Evolutionary conservation across 1,140 invertebrate genomes (phyloP).

Genomic region (Drosophila tani): DNA sequence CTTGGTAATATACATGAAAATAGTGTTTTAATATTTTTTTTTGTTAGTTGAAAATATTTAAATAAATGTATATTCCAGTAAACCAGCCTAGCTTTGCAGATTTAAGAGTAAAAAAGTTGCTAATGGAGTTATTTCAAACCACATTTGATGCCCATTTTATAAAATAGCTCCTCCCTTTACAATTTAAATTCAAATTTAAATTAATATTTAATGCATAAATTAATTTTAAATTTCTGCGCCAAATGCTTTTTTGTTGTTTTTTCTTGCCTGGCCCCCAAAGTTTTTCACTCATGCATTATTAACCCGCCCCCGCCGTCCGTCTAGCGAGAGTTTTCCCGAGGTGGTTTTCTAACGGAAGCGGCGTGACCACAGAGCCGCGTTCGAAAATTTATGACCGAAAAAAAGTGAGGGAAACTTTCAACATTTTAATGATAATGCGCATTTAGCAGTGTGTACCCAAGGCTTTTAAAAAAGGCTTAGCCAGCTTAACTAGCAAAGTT

Average conservation of each 20-base stretch:
- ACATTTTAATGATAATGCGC: constrained; percentile 84
- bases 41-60: neutral
- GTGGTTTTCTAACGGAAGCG: constrained; percentile 58
- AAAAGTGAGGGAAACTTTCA: constrained; percentile 65
- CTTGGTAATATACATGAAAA: neutral
- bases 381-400: constrained; percentile 74
- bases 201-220: constrained; percentile 69
- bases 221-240: constrained; percentile 55
- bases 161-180: neutral
- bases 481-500: constrained; percentile 82
- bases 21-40: no score
- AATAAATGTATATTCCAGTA: neutral
- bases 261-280: constrained; percentile 25
- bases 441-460: constrained; percentile 82
- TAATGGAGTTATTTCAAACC: no score
- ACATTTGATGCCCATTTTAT: neutral
- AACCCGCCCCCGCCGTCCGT: constrained; percentile 30
- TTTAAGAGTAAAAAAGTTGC: no score
- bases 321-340: constrained; percentile 40
- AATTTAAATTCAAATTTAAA: constrained; percentile 41
- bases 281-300: constrained; percentile 73
- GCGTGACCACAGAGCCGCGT: constrained; percentile 47
- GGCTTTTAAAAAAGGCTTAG: constrained; percentile 82
- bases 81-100: no score
- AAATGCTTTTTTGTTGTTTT: constrained; percentile 43